These are phyloP conservation scores for Silurus glanis DNA, from an alignment of 2,113 vertebrate genomes.

Conservation along the genomic window DNA sequence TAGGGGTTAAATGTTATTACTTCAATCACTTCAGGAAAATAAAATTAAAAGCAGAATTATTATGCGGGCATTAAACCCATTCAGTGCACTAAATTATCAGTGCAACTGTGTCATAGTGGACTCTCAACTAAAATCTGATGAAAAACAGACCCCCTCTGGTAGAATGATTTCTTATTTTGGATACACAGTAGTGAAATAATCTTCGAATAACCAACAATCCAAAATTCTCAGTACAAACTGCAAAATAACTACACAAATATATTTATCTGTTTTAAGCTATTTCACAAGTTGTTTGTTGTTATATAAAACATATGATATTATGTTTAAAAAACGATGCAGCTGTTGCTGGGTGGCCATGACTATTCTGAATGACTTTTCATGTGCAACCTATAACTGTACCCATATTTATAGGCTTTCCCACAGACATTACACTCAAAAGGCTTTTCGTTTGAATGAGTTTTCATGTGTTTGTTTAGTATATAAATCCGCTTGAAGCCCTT, in stretches of 20 bases:
- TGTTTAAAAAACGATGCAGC: background rate
- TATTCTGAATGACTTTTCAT: constrained; percentile 40
- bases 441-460: constrained; percentile 49
- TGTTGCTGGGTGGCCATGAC: background rate
- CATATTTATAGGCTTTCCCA: constrained; percentile 50
- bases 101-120: background rate
- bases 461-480: constrained; percentile 49
- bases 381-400: constrained; percentile 52
- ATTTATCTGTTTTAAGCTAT: background rate
- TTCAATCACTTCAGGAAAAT: background rate
- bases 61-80: background rate
- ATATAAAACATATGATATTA: background rate
- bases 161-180: background rate
- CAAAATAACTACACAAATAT: background rate
- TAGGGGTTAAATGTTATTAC: background rate
- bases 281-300: background rate
- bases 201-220: background rate
- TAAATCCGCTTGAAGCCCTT: constrained; percentile 47
- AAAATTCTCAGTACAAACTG: background rate
- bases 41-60: background rate
- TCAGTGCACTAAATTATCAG: background rate
- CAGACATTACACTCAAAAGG: constrained; percentile 51
- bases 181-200: background rate
- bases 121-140: background rate
- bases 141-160: background rate